Evolutionary conservation across 2,797 vertebrate genomes (phyloP).

Genomic region (Sphenodon punctatus): DNA sequence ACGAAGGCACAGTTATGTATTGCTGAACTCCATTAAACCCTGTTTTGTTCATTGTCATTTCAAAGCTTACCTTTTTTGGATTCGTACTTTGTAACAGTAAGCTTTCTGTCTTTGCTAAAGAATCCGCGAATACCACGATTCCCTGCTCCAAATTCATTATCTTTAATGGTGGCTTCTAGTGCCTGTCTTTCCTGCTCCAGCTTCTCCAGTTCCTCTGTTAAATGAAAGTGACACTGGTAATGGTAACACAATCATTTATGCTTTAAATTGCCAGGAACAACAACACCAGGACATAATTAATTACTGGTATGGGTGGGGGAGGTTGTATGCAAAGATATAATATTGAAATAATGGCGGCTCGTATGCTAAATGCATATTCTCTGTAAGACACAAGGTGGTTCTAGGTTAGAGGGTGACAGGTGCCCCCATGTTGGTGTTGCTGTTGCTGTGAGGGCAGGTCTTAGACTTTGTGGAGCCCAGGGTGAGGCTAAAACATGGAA

Average conservation of each 20-base stretch:
- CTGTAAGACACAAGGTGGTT: not conserved
- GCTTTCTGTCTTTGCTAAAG: constrained; percentile 83
- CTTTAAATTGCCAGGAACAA: constrained; percentile 5
- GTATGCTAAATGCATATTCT: not conserved
- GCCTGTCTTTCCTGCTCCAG: constrained; percentile 87
- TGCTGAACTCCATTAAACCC: not conserved
- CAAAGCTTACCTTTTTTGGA: constrained; percentile 81
- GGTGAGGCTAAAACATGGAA: no score
- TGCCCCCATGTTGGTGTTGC: not conserved
- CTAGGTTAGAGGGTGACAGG: not conserved
- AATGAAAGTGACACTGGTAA: constrained; percentile 34
- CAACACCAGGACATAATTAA: not conserved
- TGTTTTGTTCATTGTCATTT: not conserved
- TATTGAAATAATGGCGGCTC: not conserved
- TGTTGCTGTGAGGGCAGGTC: constrained; percentile 12
- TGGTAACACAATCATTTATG: not conserved
- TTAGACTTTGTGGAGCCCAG: no score
- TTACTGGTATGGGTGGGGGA: not conserved
- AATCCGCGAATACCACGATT: constrained; percentile 77
- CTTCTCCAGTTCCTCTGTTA: constrained; percentile 87
- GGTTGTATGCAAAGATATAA: not conserved
- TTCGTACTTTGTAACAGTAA: constrained; percentile 79
- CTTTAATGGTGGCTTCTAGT: constrained; percentile 83
- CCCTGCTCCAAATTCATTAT: constrained; percentile 81
- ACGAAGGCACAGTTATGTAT: not conserved